Evolutionary conservation across 2,888 invertebrate genomes (phyloP).

Genomic region (Ernsta delagoae): DNA sequence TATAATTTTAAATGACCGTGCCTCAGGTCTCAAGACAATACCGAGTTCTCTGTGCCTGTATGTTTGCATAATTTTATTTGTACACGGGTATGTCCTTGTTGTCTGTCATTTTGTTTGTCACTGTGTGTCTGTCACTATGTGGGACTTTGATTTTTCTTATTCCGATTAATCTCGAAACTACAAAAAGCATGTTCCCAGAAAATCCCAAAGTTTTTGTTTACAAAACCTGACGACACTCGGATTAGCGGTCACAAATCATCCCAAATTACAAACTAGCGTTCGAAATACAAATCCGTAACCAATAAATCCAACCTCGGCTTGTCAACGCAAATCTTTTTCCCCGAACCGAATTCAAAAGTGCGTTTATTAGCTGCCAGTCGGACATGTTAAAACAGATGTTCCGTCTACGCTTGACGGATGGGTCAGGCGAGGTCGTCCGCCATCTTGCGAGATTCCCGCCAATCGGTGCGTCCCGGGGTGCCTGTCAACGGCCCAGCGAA

Average conservation of each 20-base stretch:
- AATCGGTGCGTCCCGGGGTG: slow-evolving; percentile 68
- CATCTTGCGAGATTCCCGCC: slow-evolving; percentile 77
- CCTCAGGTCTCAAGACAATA: not conserved
- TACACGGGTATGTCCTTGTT: no score
- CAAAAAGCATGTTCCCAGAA: not conserved
- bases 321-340: slow-evolving; percentile 47
- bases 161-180: not conserved
- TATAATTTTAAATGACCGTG: not conserved
- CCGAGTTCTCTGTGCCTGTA: not conserved
- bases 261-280: slow-evolving; percentile 44
- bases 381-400: slow-evolving; percentile 82
- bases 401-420: slow-evolving; percentile 77
- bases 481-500: slow-evolving; percentile 72
- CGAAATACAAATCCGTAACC: slow-evolving; percentile 45
- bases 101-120: no score
- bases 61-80: no score
- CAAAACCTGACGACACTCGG: slow-evolving; percentile 40
- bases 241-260: slow-evolving; percentile 43
- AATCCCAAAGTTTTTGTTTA: slow-evolving; percentile 10
- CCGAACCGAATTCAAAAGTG: slow-evolving; percentile 52
- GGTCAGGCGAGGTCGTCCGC: slow-evolving; percentile 79
- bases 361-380: slow-evolving; percentile 74
- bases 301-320: slow-evolving; percentile 45
- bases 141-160: not conserved
- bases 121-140: no score